phyloP scores from a whole-genome alignment of 2,888 invertebrate species.

The Drosophila testacea region DNA sequence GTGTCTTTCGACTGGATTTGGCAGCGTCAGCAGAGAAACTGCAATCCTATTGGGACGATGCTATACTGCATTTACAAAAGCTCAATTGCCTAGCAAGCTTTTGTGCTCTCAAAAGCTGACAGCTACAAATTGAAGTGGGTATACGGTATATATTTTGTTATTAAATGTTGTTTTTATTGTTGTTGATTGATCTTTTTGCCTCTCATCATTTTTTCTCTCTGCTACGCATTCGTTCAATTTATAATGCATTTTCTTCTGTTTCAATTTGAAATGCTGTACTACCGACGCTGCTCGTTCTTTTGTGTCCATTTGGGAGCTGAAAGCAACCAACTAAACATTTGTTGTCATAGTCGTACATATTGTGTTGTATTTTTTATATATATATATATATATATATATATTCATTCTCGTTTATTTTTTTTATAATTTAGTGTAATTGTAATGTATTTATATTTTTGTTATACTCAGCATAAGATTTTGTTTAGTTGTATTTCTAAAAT shows the following conservation, averaged over 20 bases:
- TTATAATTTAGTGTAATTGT: conserved; percentile 62
- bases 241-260: conserved; percentile 3
- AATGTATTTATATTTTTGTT: conserved; percentile 59
- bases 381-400: conserved; percentile 53
- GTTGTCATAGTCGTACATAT: conserved; percentile 31
- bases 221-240: conserved; percentile 5
- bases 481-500: conserved; percentile 63
- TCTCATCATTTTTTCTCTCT: conserved; percentile 19
- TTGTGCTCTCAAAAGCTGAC: conserved; percentile 33
- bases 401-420: conserved; percentile 59
- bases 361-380: conserved; percentile 1
- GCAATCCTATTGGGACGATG: conserved; percentile 41
- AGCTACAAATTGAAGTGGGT: conserved; percentile 20
- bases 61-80: conserved; percentile 33
- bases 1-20: conserved; percentile 54
- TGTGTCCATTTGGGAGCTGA: conserved; percentile 43
- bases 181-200: conserved; percentile 63
- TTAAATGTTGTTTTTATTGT: conserved; percentile 66
- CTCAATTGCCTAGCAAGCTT: conserved; percentile 32
- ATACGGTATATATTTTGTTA: conserved; percentile 29
- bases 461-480: conserved; percentile 78
- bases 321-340: conserved; percentile 65
- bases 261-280: conserved; percentile 12
- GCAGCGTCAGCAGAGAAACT: conserved; percentile 52
- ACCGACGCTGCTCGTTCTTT: conserved; percentile 16